These are phyloP conservation scores for Eumaeus atala DNA, from an alignment of 1,140 invertebrate genomes.

Conservation along the genomic window DNA sequence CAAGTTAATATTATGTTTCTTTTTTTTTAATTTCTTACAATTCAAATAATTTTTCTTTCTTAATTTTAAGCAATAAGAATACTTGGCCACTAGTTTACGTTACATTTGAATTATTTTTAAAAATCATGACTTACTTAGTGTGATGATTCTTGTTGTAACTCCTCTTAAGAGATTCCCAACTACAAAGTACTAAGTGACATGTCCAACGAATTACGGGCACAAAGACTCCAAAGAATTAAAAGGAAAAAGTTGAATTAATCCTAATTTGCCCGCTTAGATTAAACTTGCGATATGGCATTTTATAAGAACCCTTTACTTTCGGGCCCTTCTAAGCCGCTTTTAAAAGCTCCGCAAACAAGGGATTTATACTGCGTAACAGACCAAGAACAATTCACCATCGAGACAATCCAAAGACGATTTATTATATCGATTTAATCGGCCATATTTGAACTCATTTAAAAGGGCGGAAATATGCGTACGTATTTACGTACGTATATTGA, in stretches of 20 bases:
- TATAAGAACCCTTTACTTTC: constrained; percentile 59
- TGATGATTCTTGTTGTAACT: constrained; percentile 23
- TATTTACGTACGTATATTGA: too few species aligned
- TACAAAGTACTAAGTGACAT: constrained; percentile 33
- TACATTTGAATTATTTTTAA: too few species aligned
- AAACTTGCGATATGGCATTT: constrained; percentile 63
- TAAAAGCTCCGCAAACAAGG: constrained; percentile 66
- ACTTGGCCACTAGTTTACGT: too few species aligned
- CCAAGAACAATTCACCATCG: constrained; percentile 41
- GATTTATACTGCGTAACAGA: constrained; percentile 62
- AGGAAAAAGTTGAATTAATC: constrained; percentile 72
- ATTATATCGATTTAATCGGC: not conserved
- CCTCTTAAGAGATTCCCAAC: constrained; percentile 34
- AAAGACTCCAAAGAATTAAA: constrained; percentile 53
- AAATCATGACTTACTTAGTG: constrained; percentile 16
- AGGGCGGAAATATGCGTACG: too few species aligned
- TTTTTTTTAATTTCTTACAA: too few species aligned
- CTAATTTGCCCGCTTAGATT: constrained; percentile 70
- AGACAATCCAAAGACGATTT: constrained; percentile 21
- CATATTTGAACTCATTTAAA: not conserved
- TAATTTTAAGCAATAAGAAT: too few species aligned
- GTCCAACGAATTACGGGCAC: constrained; percentile 55
- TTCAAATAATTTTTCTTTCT: too few species aligned
- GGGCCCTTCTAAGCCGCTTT: constrained; percentile 64
- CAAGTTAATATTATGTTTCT: too few species aligned